Evolutionary conservation across 2,797 vertebrate genomes (phyloP), one percentile per base, ranked within the genome.

Genomic region (Molossus molossus): DNA sequence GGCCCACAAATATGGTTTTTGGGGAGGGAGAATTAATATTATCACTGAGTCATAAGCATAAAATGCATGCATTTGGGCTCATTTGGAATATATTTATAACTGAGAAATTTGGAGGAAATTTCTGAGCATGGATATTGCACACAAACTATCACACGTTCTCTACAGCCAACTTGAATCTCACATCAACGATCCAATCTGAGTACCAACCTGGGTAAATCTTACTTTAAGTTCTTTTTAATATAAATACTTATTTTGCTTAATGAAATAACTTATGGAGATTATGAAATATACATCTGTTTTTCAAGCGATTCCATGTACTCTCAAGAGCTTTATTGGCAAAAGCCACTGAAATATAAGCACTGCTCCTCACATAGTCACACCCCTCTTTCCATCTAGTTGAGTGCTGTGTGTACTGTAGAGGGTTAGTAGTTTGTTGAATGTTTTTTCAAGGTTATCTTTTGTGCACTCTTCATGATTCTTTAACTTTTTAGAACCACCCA

Each of bases 31-130:
- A 9, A 75, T 88, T 94, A 69, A 81, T 95, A 72, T 81, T 81
- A 91, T 92, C 76, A 60, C 23, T 72, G 75, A 91, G 58, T 73
- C 14, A 21, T 70, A 84, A 94, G 27, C 86, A 3, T 84, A 90
- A 90, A 94, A 95, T 92, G 76, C 94, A 72, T 90, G 33, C 55
- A 92, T 5, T 83, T 45, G 55, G 48, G 57, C 62, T 90, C 82
- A 86, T 17, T 48, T 87, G 18, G n/a, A 85, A 77, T 91, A 91
- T 75, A 62, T 92, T 91, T 94, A 37, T 67, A 75, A 82, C 82
- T 70, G 72, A 94, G 81, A 87, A 94, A 85, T 90, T 84, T 96
- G 60, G 62, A 94, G 62, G n/a, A 58, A 65, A 77, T 87, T 81
- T 96, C 72, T 58, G 40, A 94, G 9, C 45, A 25, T 83, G 33